Evolutionary conservation across 2,797 vertebrate species (phyloP), one percentile per base, ranked within the genome.

Genomic region (Meriones psammophilus): DNA sequence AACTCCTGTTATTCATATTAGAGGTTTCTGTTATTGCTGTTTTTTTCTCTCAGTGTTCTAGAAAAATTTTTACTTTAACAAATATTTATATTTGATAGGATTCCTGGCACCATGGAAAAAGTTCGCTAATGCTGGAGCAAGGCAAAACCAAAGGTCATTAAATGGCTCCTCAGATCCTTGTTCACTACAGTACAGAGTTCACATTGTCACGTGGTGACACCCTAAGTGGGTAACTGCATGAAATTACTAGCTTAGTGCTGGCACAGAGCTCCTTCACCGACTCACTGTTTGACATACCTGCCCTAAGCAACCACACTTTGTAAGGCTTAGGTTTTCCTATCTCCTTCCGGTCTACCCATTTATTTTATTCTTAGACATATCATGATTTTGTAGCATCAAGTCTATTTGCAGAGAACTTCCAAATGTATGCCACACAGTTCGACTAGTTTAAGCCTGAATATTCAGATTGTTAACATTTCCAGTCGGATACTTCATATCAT

Each of bases 151-250:
- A 94, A 89, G 62, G 10, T 64, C 54, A 66, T 58, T 81, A 64
- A 88, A 60, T 30, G 81, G 39, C 39, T 88, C 95, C 54, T 94
- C 30, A 86, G 36, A 86, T 66, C 28, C 18, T 95, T 50, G 54
- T n/a, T 81, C 4, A 79, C n/a, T 76, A 92, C 24, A 28, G 39
- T 62, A 28, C 22, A 80, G 42, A 22, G 91, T 1, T 5, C 8
- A 66, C 1, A 62, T 95, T 28, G 86, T 68, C 73, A 76, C 90
- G 66, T 4, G 64, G 50, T 56, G 28, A 56, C 60, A 96, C 89
- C 30, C 9, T 50, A 85, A 56, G 22, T 39, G 24, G 7, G 7
- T 66, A 76, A 86, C 58, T 84, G 62, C 20, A 62, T 30, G 46
- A 39, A 92, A 83, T 69, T 50, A 39, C 4, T 76, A 92, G 13